phyloP scores from a whole-genome alignment of 2,888 invertebrate species.

The Brachynemurus nebulosus region DNA sequence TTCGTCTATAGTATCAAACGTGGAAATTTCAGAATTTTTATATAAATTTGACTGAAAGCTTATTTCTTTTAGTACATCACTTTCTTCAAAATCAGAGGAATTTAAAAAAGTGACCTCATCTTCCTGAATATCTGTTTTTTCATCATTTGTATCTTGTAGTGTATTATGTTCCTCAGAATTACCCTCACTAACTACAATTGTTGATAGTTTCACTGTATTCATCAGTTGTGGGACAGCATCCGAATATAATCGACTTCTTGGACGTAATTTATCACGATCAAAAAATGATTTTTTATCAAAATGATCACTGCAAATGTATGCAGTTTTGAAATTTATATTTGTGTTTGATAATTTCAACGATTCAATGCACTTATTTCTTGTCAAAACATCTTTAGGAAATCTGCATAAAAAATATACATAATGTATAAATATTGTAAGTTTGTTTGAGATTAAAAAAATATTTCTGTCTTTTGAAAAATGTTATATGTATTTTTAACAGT shows the following conservation, averaged over 20 bases:
- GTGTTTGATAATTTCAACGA: constrained; percentile 1
- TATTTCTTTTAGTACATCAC: neutral
- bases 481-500: constrained; percentile 1
- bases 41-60: no score
- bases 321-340: constrained; percentile 3
- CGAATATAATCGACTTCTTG: neutral
- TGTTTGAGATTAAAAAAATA: constrained; percentile 1
- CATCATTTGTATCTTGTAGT: neutral
- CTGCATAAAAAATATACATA: neutral
- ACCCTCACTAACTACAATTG: neutral
- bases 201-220: neutral
- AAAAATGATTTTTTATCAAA: constrained; percentile 1
- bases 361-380: neutral
- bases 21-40: neutral
- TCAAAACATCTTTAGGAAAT: constrained; percentile 2
- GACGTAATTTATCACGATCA: neutral
- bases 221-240: constrained; percentile 4
- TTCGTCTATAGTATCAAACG: neutral
- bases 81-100: neutral
- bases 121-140: neutral
- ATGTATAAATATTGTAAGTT: constrained; percentile 4
- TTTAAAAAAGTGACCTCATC: neutral
- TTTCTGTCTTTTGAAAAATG: no score
- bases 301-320: constrained; percentile 4
- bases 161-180: neutral